Conservation (phyloP, 2,113 vertebrate genomes). For the Semnopithecus entellus region DNA sequence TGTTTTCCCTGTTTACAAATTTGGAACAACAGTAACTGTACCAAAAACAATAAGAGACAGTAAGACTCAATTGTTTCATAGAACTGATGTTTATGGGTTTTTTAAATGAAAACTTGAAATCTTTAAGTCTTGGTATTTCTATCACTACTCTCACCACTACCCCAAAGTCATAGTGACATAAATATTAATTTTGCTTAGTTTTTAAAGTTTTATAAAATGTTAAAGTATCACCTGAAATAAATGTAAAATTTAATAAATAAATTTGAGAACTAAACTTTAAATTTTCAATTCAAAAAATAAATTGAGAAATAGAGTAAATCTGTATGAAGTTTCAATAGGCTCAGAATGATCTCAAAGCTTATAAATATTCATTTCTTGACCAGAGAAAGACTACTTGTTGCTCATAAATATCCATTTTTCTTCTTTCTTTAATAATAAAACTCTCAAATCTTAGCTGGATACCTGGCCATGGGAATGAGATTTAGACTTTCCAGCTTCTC, state of each 20-base stretch:
- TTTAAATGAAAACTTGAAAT: no score
- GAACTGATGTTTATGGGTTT: no score
- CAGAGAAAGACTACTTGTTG: neutral
- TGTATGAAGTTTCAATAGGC: neutral
- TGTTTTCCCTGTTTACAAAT: neutral
- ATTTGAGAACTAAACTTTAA: neutral
- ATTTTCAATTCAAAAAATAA: neutral
- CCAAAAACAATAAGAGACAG: neutral
- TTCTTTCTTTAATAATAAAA: neutral
- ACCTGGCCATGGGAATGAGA: neutral
- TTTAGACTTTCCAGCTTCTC: neutral
- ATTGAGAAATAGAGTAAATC: neutral
- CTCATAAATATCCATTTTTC: neutral
- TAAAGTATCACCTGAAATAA: neutral
- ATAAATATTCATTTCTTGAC: neutral
- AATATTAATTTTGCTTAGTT: neutral
- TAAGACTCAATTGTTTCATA: no score
- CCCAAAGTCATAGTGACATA: neutral
- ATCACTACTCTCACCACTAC: neutral
- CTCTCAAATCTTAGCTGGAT: neutral
- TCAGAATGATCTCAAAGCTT: neutral
- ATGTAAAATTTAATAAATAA: neutral
- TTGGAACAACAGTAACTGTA: neutral
- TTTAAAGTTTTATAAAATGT: neutral
- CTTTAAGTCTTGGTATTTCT: neutral